Conservation (phyloP, 2,888 invertebrate species). For the Athalia cordata region DNA sequence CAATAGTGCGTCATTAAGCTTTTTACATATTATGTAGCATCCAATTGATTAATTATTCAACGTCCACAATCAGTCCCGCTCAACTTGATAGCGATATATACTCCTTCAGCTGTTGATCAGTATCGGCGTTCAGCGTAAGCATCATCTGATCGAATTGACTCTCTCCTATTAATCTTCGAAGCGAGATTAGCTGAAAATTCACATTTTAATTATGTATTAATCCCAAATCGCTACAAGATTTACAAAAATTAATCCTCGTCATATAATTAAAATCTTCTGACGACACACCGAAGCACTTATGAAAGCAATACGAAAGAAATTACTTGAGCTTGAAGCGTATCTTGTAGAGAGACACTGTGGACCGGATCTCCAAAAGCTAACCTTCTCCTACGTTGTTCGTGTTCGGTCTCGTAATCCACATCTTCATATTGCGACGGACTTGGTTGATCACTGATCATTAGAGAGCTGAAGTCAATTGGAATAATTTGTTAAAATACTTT, state of each 20-base stretch:
- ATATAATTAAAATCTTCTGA: no score
- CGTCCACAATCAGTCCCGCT: constrained; percentile 20
- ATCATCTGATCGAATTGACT: constrained; percentile 85
- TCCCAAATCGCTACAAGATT: constrained; percentile 14
- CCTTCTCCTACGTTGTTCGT: constrained; percentile 83
- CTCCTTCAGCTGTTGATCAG: constrained; percentile 82
- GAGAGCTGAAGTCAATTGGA: constrained; percentile 67
- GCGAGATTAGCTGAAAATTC: constrained; percentile 78
- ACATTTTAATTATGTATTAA: constrained; percentile 22
- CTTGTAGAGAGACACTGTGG: constrained; percentile 84
- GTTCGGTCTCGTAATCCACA: constrained; percentile 80
- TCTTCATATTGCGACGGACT: constrained; percentile 74
- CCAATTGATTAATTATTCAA: constrained; percentile 49
- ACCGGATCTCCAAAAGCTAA: constrained; percentile 86
- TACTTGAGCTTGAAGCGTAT: constrained; percentile 84
- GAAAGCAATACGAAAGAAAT: constrained; percentile 42
- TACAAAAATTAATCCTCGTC: no score
- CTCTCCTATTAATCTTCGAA: constrained; percentile 86
- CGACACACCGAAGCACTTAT: neutral
- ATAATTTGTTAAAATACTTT: constrained; percentile 25
- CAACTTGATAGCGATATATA: constrained; percentile 74
- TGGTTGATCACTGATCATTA: constrained; percentile 71
- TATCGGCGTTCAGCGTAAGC: constrained; percentile 83
- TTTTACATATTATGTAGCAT: constrained; percentile 61
- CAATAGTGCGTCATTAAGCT: constrained; percentile 61